Evolutionary conservation across 2,113 vertebrate species (phyloP), one percentile per base, ranked within the genome.

Genomic region (Muntiacus reevesi): DNA sequence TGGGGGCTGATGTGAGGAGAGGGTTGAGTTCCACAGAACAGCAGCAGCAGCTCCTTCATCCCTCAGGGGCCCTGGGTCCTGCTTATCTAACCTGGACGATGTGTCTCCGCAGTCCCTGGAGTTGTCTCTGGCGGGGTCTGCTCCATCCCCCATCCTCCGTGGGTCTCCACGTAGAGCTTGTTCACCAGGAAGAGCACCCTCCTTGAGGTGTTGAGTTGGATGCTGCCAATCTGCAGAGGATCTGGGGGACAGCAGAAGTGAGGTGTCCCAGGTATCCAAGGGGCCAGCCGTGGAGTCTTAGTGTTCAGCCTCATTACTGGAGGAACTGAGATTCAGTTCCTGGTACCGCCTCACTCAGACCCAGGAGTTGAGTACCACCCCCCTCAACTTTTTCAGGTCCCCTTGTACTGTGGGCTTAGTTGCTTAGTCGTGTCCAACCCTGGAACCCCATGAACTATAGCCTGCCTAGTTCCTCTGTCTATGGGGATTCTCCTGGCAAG

Each of bases 131-230:
- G 33, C 3, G 54, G 27, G 2, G 0, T 27, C 45, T 33, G 90
- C 33, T 98, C 97, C 81, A 98, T 84, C 96, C 95, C 0, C 98
- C 98, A 30, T 99, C 98, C 33, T 25, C 99, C 98, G 3, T 99
- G 99, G 16, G 99, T 99, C 15, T 98, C 98, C 23, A 99, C 87
- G 96, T 99, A 99, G 14, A 99, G 99, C 1, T 99, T 99, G 97
- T 99, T 99, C 91, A 99, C 99, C 97, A 99, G 93, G 27, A 98
- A 99, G 47, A 99, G 96, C 0, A 99, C 99, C 5, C 98, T 99
- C 0, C 98, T 98, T 52, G 98, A 97, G 1, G 98, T 97, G 1
- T 98, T 99, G 85, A 98, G 94, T 97, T 99, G 95, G 57, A 97
- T 60, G 19, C 9, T 45, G 59, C 40, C 57, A 3, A 97, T 97